phyloP scores from a whole-genome alignment of 2,888 invertebrate species.

The Andrena camellia region DNA sequence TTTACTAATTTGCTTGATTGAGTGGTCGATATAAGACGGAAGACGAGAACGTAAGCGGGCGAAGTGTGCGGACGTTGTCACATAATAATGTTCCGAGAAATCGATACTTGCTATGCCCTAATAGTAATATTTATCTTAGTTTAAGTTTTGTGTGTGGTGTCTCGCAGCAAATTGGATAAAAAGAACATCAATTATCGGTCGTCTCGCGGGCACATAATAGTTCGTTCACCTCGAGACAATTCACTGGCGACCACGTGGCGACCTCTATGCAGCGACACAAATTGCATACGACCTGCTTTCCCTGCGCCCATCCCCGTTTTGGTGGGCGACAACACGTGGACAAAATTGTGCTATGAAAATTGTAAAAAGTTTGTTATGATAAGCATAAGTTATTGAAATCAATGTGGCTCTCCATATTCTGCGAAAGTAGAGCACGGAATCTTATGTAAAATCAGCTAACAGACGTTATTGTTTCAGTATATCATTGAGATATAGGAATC shows the following conservation, averaged over 20 bases:
- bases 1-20: not conserved
- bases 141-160: not conserved
- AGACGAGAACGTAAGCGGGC: not conserved
- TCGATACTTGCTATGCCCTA: not conserved
- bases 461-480: too few relatives aligned
- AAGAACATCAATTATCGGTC: constrained; percentile 56
- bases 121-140: not conserved
- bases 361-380: not conserved
- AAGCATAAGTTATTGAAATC: not conserved
- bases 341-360: not conserved
- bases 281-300: constrained; percentile 49
- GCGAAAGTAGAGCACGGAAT: too few relatives aligned
- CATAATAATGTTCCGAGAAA: not conserved
- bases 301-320: not conserved
- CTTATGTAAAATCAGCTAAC: too few relatives aligned
- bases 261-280: constrained; percentile 43
- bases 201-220: constrained; percentile 42
- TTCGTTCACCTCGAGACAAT: constrained; percentile 57
- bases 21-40: not conserved
- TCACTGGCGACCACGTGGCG: constrained; percentile 38
- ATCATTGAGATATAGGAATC: too few relatives aligned
- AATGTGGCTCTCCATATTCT: not conserved
- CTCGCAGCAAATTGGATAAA: constrained; percentile 59
- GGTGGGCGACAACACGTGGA: not conserved
- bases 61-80: not conserved